Evolutionary conservation across 2,113 vertebrate species (phyloP), one percentile per base, ranked within the genome.

Genomic region (Ondatra zibethicus): DNA sequence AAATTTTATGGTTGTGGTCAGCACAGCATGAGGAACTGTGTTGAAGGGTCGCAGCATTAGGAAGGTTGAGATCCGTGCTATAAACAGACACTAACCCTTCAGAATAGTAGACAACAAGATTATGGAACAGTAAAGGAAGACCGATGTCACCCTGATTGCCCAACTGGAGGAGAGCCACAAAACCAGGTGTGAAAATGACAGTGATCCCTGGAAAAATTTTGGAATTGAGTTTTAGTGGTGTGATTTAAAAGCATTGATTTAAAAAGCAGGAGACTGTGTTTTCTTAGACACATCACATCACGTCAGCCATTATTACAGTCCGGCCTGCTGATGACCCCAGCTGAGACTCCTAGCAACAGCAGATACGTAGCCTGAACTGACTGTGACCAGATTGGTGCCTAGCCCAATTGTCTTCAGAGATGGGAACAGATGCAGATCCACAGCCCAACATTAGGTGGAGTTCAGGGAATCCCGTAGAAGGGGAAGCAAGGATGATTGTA

Each of bases 171-270:
- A 89, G 8, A 75, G 19, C 45, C 81, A 85, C 17, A 45, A 19
- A 78, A 75, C 23, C 42, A 77, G 47, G 31, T 33, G 23, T 58
- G 33, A 90, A 45, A 52, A 5, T 78, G 21, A 80, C 75, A 39
- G 10, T 10, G 42, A 84, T 61, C 36, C 42, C 80, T 50, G 63
- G 21, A 45, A 80, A n/a, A 90, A 91, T 72, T 81, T 86, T 76
- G 42, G 50, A 85, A 91, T 1, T 93, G 23, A 47, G 68, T 88
- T 91, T 93, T 93, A 92, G 92, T 78, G 21, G 73, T 50, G 29
- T 45, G 31, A 47, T 50, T 88, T 94, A 75, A 45, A 85, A 92
- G 50, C 23, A 72, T 17, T 75, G 92, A 70, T 80, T 96, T 77
- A 39, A 91, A 96, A 94, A 70, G 42, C 63, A 94, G 47, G 14